These are phyloP conservation scores for Lycaena phlaeas DNA, from an alignment of 2,888 invertebrate species.

Conservation along the genomic window DNA sequence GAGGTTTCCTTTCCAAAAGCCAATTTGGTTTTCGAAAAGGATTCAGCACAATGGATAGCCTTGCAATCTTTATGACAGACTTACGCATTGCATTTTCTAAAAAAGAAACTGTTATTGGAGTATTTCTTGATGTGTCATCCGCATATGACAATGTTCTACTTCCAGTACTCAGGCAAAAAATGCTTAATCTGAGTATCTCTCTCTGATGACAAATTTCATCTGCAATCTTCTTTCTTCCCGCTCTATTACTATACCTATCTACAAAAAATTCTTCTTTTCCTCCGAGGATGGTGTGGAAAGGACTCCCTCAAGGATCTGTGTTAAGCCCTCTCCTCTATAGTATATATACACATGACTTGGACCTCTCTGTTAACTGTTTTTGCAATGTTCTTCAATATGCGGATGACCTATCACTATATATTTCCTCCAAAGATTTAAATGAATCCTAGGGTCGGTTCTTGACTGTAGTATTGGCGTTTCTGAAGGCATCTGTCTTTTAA, in stretches of 20 bases:
- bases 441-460: no score
- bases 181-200: not conserved
- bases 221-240: not conserved
- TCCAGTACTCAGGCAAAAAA: not conserved
- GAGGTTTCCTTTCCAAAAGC: not conserved
- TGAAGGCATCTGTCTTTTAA: no score
- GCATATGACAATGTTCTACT: not conserved
- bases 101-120: not conserved
- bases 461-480: no score
- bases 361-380: no score
- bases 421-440: not conserved
- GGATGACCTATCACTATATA: not conserved
- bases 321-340: no score
- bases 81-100: not conserved
- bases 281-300: no score
- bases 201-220: not conserved
- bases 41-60: not conserved
- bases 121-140: not conserved
- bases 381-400: no score
- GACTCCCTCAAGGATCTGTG: no score
- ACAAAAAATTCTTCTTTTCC: no score
- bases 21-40: not conserved
- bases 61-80: not conserved
- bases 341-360: no score
- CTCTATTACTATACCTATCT: no score